These are phyloP conservation scores for Hippopotamus amphibius DNA, from an alignment of 2,113 vertebrate species.

Conservation along the genomic window DNA sequence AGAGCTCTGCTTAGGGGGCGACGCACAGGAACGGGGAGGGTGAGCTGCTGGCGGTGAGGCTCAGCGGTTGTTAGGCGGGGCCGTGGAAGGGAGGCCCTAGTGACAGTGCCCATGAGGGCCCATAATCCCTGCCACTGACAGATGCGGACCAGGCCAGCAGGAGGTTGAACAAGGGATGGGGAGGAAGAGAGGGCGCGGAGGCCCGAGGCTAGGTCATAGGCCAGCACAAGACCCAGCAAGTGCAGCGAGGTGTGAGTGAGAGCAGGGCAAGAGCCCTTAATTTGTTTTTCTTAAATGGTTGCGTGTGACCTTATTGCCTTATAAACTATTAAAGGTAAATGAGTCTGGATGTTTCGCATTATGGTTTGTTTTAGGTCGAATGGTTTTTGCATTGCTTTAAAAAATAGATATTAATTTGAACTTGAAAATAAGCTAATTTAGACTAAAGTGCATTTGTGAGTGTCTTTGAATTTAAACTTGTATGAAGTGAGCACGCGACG, in stretches of 20 bases:
- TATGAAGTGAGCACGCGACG: not conserved
- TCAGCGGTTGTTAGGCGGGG: not conserved
- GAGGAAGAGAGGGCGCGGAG: not conserved
- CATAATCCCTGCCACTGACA: not conserved
- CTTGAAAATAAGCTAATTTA: slow-evolving; percentile 51
- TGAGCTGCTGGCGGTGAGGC: not conserved
- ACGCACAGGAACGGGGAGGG: not conserved
- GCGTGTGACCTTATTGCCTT: not conserved
- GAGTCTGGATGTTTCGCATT: not conserved
- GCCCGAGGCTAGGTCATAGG: not conserved
- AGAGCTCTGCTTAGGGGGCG: not conserved
- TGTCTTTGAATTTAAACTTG: slow-evolving; percentile 31
- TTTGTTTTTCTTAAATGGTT: not conserved
- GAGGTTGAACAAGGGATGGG: not conserved
- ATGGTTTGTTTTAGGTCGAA: not conserved
- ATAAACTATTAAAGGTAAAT: slow-evolving; percentile 6
- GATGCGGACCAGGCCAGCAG: accelerated
- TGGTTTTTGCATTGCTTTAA: slow-evolving; percentile 43
- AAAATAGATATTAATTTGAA: slow-evolving; percentile 13
- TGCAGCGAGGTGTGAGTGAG: accelerated
- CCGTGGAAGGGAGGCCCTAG: not conserved
- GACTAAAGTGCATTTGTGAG: slow-evolving; percentile 21
- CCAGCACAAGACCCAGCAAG: not conserved
- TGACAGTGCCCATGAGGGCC: not conserved
- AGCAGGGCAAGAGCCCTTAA: not conserved